Evolutionary conservation across 2,113 vertebrate species (phyloP), one percentile per base, ranked within the genome.

Genomic region (Tursiops truncatus): DNA sequence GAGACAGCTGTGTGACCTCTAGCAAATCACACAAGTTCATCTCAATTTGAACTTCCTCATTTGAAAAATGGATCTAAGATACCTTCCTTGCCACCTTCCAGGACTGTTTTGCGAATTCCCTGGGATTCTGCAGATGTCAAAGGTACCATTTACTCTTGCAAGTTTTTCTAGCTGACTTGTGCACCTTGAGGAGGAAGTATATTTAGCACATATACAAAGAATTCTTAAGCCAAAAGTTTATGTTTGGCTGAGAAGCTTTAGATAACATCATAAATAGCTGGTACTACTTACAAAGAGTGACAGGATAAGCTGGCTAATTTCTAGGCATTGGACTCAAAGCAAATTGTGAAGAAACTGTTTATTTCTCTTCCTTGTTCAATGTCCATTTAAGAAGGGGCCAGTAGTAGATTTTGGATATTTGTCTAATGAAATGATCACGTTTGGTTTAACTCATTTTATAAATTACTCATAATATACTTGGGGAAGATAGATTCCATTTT

Each of bases 401-500:
- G 41, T 33, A 62, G 31, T 44, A 94, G 70, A 47, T 38, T 86
- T 4, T 0, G 74, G 65, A 44, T 79, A 4, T 0, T 82, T 89
- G 33, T 71, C 31, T 41, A 62, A 38, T 56, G n/a, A 33, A 87
- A 70, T 3, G 0, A 0, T 0, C 17, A 67, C n/a, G 15, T 76
- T 79, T 86, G 63, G 41, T 77, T 88, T 83, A 91, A 70, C n/a
- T 58, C 36, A 79, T 79, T 36, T 79, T 73, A 73, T 26, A 82
- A 14, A 41, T 58, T 41, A 67, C 56, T 93, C 74, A 89, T 25
- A 60, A 80, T 68, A 11, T 3, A n/a, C 41, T 94, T 28, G 47
- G 79, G 28, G 23, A 23, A 90, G 94, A 80, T 38, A 89, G 60
- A 89, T 50, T 93, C 33, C 58, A 20, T 83, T 96, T 90, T 53